Evolutionary conservation across 2,888 invertebrate species (phyloP).

Genomic region (Bimastos eiseni): DNA sequence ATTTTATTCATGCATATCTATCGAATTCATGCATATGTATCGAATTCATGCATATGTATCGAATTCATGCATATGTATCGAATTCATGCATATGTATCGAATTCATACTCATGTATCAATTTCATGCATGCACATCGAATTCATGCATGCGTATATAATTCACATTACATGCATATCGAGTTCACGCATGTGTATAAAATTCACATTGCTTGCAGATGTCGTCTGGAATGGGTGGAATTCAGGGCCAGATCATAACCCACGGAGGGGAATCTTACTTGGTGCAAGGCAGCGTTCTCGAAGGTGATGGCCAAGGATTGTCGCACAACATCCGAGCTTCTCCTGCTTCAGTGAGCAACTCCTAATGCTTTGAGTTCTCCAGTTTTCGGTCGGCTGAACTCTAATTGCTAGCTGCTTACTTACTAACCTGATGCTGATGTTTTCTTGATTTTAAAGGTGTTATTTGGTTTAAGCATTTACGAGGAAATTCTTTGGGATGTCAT

Average conservation of each 20-base stretch:
- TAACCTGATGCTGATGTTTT: not conserved
- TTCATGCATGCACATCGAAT: no score
- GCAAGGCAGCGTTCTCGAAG: constrained; percentile 67
- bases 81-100: no score
- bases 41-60: no score
- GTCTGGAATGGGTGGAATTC: constrained; percentile 25
- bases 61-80: no score
- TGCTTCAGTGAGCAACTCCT: constrained; percentile 83
- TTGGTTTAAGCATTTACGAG: not conserved
- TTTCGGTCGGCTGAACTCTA: not conserved
- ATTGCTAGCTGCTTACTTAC: not conserved
- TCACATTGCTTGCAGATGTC: not conserved
- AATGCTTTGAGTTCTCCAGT: not conserved
- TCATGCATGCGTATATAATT: no score
- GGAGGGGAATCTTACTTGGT: constrained; percentile 71
- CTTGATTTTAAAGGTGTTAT: not conserved
- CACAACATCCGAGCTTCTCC: constrained; percentile 83
- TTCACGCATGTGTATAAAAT: no score
- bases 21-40: no score
- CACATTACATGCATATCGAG: no score
- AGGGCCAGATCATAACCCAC: constrained; percentile 60
- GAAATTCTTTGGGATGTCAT: not conserved
- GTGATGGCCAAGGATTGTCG: constrained; percentile 68
- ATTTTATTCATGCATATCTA: no score
- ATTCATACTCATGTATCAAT: no score